A percentile compares a stretch with the other conserved stretches of the same genome.
Conservation (phyloP, 2,113 vertebrate species). For the Azemiops feae region DNA sequence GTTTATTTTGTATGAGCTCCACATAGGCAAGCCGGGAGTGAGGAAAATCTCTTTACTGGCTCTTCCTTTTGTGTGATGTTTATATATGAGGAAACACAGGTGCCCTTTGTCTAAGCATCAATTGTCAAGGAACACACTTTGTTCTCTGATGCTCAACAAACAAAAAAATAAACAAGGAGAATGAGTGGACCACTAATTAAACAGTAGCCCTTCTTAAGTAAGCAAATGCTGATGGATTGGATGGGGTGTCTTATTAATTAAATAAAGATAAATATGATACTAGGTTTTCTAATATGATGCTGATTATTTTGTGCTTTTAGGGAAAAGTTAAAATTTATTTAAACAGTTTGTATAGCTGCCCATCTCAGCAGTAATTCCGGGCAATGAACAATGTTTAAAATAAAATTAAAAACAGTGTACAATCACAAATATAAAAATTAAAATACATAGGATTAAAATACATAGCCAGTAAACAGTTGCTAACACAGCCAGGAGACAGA, state of each 20-base stretch:
- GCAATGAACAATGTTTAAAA: not conserved
- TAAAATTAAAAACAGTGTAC: not conserved
- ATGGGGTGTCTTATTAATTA: not conserved
- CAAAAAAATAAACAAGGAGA: not conserved
- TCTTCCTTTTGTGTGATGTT: slow-evolving; percentile 41
- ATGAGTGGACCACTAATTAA: slow-evolving; percentile 29
- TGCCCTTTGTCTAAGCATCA: slow-evolving; percentile 9
- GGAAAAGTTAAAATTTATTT: not conserved
- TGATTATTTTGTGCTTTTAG: not conserved
- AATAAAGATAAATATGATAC: not conserved
- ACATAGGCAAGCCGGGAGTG: slow-evolving; percentile 49
- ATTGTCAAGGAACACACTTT: slow-evolving; percentile 10
- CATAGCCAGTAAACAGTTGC: not conserved
- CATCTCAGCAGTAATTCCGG: not conserved
- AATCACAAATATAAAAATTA: not conserved
- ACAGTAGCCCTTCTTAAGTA: slow-evolving; percentile 11
- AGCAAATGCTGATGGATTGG: slow-evolving; percentile 34
- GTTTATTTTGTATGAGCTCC: slow-evolving; percentile 42
- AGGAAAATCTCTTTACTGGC: slow-evolving; percentile 51
- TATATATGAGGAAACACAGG: slow-evolving; percentile 35
- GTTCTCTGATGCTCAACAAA: slow-evolving; percentile 3
- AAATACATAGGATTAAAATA: not conserved
- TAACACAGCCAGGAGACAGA: not conserved
- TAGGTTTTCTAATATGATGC: not conserved
- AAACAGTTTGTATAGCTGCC: not conserved